Evolutionary conservation across 2,888 invertebrate genomes (phyloP).

Genomic region (Tricholauxania praeusta): DNA sequence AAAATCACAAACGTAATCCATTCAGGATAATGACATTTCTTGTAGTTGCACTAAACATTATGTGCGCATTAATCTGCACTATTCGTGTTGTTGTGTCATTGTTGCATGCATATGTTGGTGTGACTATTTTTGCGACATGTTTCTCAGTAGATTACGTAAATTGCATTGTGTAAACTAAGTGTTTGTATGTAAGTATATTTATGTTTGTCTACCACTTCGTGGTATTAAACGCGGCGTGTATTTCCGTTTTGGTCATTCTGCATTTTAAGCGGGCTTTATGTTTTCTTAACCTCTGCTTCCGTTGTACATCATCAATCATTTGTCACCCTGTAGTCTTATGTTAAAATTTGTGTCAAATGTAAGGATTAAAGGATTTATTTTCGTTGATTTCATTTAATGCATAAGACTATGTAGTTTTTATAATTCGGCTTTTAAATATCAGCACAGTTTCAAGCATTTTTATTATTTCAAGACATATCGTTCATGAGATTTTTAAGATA

Average conservation of each 20-base stretch:
- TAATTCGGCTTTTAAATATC: no score
- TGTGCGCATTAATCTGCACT: constrained; percentile 4
- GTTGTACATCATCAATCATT: constrained; percentile 7
- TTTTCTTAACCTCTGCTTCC: not conserved
- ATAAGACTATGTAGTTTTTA: not conserved
- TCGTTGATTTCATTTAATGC: not conserved
- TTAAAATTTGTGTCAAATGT: not conserved
- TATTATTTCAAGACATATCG: no score
- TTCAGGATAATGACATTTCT: not conserved
- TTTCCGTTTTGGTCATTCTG: constrained; percentile 24
- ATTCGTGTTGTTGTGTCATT: not conserved
- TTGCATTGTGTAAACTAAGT: not conserved
- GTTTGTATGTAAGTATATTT: not conserved
- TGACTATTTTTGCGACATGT: constrained; percentile 33
- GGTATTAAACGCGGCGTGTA: not conserved
- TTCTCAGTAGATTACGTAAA: constrained; percentile 33
- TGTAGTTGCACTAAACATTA: constrained; percentile 4
- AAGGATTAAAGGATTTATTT: not conserved
- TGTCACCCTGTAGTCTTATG: not conserved
- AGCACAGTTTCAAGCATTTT: no score
- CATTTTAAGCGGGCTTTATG: constrained; percentile 6
- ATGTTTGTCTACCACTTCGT: not conserved
- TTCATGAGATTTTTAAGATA: no score
- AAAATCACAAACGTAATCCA: constrained; percentile 1
- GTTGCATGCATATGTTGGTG: constrained; percentile 13